Evolutionary conservation across 2,797 vertebrate genomes (phyloP), one percentile per base, ranked within the genome.

Genomic region (Onychomys arenicola): DNA sequence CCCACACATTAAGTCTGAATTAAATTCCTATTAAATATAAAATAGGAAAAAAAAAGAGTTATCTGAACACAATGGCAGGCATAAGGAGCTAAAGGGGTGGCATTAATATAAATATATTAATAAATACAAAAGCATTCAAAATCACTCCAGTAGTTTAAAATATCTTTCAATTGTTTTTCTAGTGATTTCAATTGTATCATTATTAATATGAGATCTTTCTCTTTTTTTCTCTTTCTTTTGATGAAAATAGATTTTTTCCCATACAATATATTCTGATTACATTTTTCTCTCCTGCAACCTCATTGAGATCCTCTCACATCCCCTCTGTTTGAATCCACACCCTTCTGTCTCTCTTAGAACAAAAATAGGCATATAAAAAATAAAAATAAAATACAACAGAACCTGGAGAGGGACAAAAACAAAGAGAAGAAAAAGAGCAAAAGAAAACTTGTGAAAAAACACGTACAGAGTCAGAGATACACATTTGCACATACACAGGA

Each of bases 51-150:
- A 14, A 87, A 77, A 81, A 40, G 27, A 46, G 43, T 85, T 17
- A 71, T 71, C 65, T 76, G 32, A 25, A 46, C 27, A 49, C 12
- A 76, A 3, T 49, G 10, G 43, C 69, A 57, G n/a, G 14, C 16
- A 69, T 86, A 86, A 82, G 21, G 1, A 89, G 75, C 55, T 37
- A 32, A 93, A 84, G n/a, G 55, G 84, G 76, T 89, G 32, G 2
- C 43, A 85, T 46, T 81, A 80, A 46, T n/a, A n/a, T n/a, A n/a
- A n/a, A n/a, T n/a, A n/a, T n/a, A n/a, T n/a, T n/a, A n/a, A 77
- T 59, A 91, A 57, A 71, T 88, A 77, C 40, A 77, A 93, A 95
- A 89, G 59, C 84, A 88, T 52, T 84, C 59, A 21, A 21, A 71
- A 37, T 91, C 10, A 89, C n/a, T 52, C 63, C 67, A 6, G 2